A percentile compares a stretch with the other conserved stretches of the same genome.
Conservation (phyloP, 2,113 vertebrate genomes). For the Regulus satrapa region DNA sequence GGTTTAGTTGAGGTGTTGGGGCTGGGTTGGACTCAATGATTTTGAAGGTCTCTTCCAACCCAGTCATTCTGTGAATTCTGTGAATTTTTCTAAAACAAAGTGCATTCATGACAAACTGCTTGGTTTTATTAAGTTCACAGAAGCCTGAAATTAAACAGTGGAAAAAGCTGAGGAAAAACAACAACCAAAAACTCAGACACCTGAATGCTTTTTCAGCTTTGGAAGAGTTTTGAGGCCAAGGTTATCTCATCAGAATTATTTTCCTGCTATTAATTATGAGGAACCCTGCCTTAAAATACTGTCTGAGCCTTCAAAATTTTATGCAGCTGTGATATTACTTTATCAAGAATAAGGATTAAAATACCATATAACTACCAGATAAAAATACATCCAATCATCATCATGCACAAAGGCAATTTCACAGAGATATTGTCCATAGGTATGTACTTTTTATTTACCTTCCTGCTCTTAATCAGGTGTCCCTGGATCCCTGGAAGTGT, state of each 20-base stretch:
- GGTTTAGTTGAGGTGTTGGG: too few relatives aligned
- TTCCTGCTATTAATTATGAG: background rate
- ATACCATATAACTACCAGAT: background rate
- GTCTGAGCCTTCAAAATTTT: background rate
- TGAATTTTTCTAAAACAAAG: background rate
- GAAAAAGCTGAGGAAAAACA: background rate
- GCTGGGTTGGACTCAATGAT: too few relatives aligned
- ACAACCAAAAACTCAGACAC: background rate
- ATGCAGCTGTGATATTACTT: background rate
- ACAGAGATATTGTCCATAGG: background rate
- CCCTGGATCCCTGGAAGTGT: background rate
- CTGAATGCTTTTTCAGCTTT: background rate
- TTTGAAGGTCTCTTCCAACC: too few relatives aligned
- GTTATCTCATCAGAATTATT: background rate
- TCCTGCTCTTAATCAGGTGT: background rate
- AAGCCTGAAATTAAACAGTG: background rate
- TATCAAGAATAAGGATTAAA: background rate
- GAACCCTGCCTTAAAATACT: background rate
- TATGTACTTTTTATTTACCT: background rate
- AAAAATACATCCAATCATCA: background rate
- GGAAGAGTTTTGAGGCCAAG: background rate
- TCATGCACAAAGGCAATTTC: background rate
- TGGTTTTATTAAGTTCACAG: background rate
- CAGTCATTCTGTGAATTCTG: too few relatives aligned
- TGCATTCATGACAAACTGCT: background rate